These are phyloP conservation scores for Harpalus rubripes DNA, from an alignment of 2,888 invertebrate species.

Conservation along the genomic window DNA sequence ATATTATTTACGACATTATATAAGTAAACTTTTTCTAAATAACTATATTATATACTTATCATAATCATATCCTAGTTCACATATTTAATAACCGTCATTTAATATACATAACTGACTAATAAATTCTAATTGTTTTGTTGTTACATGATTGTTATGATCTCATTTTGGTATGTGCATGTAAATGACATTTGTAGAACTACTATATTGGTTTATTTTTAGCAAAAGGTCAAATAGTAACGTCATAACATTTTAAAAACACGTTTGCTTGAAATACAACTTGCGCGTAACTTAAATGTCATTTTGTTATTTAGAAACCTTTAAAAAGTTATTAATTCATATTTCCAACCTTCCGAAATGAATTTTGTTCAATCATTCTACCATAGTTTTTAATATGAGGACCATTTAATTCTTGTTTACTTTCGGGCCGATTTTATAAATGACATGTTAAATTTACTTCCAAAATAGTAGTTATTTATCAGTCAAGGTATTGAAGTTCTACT, in stretches of 20 bases:
- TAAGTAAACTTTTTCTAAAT: too few relatives aligned
- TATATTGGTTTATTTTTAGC: slow-evolving; percentile 52
- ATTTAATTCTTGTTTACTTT: too few relatives aligned
- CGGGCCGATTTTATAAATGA: too few relatives aligned
- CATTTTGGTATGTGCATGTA: slow-evolving; percentile 4
- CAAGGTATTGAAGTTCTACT: too few relatives aligned
- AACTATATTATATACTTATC: too few relatives aligned
- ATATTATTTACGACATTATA: too few relatives aligned
- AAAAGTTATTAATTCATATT: slow-evolving; percentile 2
- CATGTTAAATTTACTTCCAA: too few relatives aligned
- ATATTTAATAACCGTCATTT: neutral
- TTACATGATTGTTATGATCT: neutral
- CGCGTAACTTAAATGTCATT: neutral
- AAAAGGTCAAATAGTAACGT: slow-evolving; percentile 54
- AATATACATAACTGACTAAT: slow-evolving; percentile 17
- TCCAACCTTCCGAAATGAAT: too few relatives aligned
- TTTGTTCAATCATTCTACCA: too few relatives aligned
- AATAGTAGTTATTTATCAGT: too few relatives aligned
- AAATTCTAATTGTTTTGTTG: slow-evolving; percentile 14
- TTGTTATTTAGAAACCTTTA: neutral
- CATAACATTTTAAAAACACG: slow-evolving; percentile 15
- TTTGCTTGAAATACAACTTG: neutral
- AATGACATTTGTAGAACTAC: neutral
- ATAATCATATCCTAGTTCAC: neutral
- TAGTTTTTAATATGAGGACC: too few relatives aligned